Conservation (phyloP, 2,113 vertebrate genomes). For the Dipodomys ordii region DNA sequence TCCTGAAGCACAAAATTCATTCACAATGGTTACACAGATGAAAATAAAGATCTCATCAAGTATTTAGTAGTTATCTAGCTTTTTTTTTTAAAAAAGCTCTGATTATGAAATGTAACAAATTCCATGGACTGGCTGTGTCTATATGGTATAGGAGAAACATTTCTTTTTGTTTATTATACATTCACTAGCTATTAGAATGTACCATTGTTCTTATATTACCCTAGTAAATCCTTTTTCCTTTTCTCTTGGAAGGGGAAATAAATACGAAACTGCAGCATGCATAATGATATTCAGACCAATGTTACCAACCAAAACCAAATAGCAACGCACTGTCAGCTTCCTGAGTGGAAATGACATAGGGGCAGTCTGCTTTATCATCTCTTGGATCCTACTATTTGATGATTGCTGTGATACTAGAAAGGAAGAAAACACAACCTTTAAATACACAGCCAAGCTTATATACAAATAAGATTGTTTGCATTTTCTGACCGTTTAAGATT, state of each 20-base stretch:
- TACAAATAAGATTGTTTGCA: slow-evolving; percentile 33
- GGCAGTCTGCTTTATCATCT: slow-evolving; percentile 54
- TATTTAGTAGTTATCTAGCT: slow-evolving; percentile 39
- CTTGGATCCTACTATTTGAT: slow-evolving; percentile 65
- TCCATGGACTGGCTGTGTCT: not conserved
- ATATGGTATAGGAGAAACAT: slow-evolving; percentile 34
- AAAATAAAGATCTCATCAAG: slow-evolving; percentile 60
- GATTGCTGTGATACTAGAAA: slow-evolving; percentile 66
- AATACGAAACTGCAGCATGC: slow-evolving; percentile 43
- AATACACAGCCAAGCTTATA: slow-evolving; percentile 38
- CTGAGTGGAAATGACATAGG: slow-evolving; percentile 42
- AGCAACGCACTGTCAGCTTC: slow-evolving; percentile 68
- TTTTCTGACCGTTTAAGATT: slow-evolving; percentile 23
- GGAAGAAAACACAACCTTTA: slow-evolving; percentile 46
- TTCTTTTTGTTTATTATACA: slow-evolving; percentile 65
- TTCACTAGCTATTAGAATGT: slow-evolving; percentile 65
- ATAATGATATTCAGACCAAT: slow-evolving; percentile 66
- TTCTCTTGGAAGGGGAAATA: slow-evolving; percentile 67
- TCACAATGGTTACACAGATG: slow-evolving; percentile 49
- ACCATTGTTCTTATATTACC: slow-evolving; percentile 72
- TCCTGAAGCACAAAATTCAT: slow-evolving; percentile 51
- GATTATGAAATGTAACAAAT: slow-evolving; percentile 50
- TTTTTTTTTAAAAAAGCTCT: not conserved
- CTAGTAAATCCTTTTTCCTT: slow-evolving; percentile 73
- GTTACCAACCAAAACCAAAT: slow-evolving; percentile 62